phyloP scores from a whole-genome alignment of 2,888 invertebrate genomes.

The Busseola fusca region DNA sequence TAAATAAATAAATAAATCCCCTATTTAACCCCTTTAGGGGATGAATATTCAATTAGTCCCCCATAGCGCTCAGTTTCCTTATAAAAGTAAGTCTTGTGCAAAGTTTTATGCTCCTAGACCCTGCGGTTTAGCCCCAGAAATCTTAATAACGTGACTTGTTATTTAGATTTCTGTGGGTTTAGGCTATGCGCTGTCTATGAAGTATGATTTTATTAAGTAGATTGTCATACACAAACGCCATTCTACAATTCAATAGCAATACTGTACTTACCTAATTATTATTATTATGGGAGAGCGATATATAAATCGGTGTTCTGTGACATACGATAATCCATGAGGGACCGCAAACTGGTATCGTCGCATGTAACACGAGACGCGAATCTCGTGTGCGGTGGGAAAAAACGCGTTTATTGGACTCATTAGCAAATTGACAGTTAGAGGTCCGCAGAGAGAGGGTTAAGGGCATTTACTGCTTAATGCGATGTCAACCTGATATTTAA shows the following conservation, averaged over 20 bases:
- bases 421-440: slow-evolving; percentile 33
- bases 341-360: slow-evolving; percentile 28
- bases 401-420: slow-evolving; percentile 24
- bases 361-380: slow-evolving; percentile 33
- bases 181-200: background rate
- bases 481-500: background rate
- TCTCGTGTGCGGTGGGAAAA: slow-evolving; percentile 38
- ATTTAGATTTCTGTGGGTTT: too few species aligned
- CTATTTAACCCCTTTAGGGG: background rate
- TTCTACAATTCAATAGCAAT: background rate
- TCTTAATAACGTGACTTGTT: too few species aligned
- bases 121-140: background rate
- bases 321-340: slow-evolving; percentile 17
- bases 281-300: background rate
- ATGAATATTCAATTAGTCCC: background rate
- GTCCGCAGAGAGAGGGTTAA: slow-evolving; percentile 3
- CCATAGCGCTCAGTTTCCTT: background rate
- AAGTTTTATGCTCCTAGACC: background rate
- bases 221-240: background rate
- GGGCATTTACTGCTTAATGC: slow-evolving; percentile 10
- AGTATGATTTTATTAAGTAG: background rate
- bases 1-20: too few species aligned
- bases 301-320: background rate
- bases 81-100: background rate
- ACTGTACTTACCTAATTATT: background rate